phyloP scores from a whole-genome alignment of 1,140 invertebrate genomes.

The Grapholita molesta region DNA sequence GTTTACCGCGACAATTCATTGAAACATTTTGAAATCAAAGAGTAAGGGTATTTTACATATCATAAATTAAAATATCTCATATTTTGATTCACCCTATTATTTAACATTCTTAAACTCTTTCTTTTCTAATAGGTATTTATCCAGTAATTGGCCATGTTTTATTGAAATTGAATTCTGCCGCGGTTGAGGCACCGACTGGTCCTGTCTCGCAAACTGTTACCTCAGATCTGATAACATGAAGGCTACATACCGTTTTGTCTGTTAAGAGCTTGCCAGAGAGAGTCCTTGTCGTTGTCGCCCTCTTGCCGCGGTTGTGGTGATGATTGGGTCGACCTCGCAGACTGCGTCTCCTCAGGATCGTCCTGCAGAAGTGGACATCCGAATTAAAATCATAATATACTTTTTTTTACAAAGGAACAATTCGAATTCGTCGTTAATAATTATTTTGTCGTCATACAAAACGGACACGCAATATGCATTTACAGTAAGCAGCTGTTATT shows the following conservation, averaged over 20 bases:
- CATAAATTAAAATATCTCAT: no score
- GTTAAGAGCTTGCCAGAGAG: constrained; percentile 74
- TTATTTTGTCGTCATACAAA: no score
- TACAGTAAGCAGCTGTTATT: no score
- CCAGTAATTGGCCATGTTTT: no score
- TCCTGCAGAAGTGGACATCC: constrained; percentile 44
- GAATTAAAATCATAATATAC: neutral
- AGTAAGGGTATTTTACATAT: neutral
- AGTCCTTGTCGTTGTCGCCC: constrained; percentile 63
- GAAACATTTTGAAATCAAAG: neutral
- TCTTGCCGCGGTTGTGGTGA: constrained; percentile 66
- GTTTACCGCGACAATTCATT: neutral
- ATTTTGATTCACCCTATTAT: no score
- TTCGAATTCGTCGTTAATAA: no score
- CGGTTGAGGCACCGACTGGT: no score
- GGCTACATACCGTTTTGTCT: constrained; percentile 64
- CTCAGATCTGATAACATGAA: constrained; percentile 11
- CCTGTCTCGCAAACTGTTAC: neutral
- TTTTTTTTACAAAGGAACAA: neutral
- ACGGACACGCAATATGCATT: no score
- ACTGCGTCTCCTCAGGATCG: constrained; percentile 71
- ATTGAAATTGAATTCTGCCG: no score
- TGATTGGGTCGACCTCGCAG: constrained; percentile 65
- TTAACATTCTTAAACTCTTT: no score
- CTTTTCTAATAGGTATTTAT: no score